Conservation (phyloP, 2,797 vertebrate species). For the Mycteria americana region DNA sequence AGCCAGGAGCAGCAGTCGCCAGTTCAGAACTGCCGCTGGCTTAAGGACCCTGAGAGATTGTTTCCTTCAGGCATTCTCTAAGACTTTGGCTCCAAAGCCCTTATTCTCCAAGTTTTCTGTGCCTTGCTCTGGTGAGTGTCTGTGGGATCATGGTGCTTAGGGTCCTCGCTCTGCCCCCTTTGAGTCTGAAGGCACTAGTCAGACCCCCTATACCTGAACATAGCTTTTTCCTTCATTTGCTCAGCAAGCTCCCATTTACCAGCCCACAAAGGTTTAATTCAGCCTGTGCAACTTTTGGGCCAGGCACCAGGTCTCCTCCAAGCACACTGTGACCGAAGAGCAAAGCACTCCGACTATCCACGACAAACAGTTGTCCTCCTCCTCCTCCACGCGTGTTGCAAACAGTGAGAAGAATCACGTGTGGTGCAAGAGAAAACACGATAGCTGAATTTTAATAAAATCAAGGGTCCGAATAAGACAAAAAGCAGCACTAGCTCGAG, state of each 20-base stretch:
- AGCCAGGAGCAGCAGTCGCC: background rate
- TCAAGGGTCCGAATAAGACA: background rate
- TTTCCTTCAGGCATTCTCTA: background rate
- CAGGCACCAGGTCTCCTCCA: background rate
- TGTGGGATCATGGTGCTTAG: rapidly evolving
- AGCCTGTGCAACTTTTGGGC: background rate
- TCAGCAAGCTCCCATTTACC: background rate
- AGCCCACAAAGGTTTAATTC: background rate
- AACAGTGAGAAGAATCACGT: background rate
- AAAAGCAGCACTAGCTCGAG: background rate
- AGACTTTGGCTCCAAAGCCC: background rate
- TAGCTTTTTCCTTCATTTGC: background rate
- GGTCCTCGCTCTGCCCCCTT: background rate
- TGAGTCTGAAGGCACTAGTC: background rate
- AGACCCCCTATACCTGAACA: background rate
- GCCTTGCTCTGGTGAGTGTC: background rate
- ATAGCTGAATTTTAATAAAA: background rate
- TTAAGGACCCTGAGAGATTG: background rate
- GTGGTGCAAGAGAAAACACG: background rate
- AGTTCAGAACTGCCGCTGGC: background rate
- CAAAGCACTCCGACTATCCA: background rate
- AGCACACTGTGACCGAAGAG: background rate
- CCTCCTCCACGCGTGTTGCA: background rate
- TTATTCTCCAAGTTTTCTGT: background rate
- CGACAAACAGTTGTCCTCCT: background rate